phyloP scores from a whole-genome alignment of 1,140 invertebrate genomes.

The Schmidtea mediterranea region DNA sequence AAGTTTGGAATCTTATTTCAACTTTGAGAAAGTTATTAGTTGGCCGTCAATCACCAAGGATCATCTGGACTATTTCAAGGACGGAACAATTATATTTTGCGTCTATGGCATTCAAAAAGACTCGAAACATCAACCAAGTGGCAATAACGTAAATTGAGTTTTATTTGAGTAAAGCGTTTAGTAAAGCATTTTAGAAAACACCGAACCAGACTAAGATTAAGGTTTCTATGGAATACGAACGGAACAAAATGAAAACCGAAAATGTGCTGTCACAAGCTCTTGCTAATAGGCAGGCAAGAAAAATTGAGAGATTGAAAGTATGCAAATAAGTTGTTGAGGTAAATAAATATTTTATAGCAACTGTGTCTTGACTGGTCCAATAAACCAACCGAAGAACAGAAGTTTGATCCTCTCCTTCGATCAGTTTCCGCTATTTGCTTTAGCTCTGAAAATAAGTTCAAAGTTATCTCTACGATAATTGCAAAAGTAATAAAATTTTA shows the following conservation, averaged over 20 bases:
- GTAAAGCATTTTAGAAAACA: too few species aligned
- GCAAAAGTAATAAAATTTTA: too few species aligned
- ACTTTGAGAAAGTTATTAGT: constrained; percentile 12
- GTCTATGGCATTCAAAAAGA: constrained; percentile 24
- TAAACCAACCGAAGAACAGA: constrained; percentile 14
- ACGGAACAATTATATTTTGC: constrained; percentile 20
- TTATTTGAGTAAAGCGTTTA: too few species aligned
- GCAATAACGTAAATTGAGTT: constrained; percentile 9
- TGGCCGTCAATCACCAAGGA: constrained; percentile 15
- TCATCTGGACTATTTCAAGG: constrained; percentile 23
- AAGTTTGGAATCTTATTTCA: neutral
- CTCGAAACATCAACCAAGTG: constrained; percentile 20
- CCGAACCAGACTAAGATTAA: too few species aligned
- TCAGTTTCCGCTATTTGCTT: constrained; percentile 19
- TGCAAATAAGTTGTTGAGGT: too few species aligned
- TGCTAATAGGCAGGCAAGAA: too few species aligned
- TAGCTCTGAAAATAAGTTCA: constrained; percentile 19
- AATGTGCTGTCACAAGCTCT: too few species aligned
- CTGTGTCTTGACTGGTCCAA: constrained; percentile 19
- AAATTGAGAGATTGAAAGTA: too few species aligned
- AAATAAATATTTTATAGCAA: constrained; percentile 7
- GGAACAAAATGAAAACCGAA: too few species aligned
- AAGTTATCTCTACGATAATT: neutral
- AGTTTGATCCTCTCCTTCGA: constrained; percentile 17
- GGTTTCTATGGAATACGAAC: too few species aligned